phyloP scores from a whole-genome alignment of 2,888 invertebrate species.

The Eupithecia centaureata region DNA sequence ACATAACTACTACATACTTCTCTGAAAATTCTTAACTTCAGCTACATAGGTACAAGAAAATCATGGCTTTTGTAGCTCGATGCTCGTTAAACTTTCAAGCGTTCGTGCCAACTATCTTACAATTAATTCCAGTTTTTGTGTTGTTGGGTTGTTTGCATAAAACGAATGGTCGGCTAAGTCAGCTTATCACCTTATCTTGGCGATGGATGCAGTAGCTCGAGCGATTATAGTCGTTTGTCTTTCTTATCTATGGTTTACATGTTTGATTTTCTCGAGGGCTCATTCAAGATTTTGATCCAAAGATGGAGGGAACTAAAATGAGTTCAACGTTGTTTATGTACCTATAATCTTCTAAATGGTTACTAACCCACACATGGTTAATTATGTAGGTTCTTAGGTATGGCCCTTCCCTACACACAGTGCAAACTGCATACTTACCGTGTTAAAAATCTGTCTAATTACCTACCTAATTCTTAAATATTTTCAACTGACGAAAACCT shows the following conservation, averaged over 20 bases:
- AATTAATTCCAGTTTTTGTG: constrained; percentile 9
- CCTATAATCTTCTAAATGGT: too few relatives aligned
- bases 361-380: too few relatives aligned
- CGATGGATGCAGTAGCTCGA: constrained; percentile 54
- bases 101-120: background rate
- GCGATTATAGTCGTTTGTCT: constrained; percentile 49
- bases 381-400: too few relatives aligned
- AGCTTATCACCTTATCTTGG: constrained; percentile 53
- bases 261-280: constrained; percentile 46
- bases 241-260: constrained; percentile 49
- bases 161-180: constrained; percentile 46
- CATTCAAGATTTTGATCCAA: constrained; percentile 43
- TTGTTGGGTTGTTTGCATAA: constrained; percentile 43
- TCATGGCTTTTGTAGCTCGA: background rate
- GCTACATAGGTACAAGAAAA: constrained; percentile 4
- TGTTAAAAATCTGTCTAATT: too few relatives aligned
- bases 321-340: background rate
- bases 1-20: background rate
- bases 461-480: too few relatives aligned
- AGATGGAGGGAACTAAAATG: constrained; percentile 6
- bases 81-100: background rate
- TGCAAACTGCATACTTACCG: too few relatives aligned
- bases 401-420: too few relatives aligned
- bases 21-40: background rate
- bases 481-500: too few relatives aligned